These are phyloP conservation scores for Neodiprion fabricii DNA, from an alignment of 1,140 invertebrate species.

Conservation along the genomic window DNA sequence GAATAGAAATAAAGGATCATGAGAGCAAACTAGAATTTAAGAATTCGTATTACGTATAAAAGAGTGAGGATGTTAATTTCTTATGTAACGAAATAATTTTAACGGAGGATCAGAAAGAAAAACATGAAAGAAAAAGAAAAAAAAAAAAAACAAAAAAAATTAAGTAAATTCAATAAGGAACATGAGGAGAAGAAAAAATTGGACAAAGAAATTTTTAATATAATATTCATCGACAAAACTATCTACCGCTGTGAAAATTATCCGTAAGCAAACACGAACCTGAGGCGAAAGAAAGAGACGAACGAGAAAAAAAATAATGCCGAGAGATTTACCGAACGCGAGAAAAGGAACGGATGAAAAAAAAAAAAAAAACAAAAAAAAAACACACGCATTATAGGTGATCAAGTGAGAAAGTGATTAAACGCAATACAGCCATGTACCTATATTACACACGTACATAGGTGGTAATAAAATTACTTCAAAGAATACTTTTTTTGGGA, in stretches of 20 bases:
- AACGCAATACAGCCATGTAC: slow-evolving; percentile 36
- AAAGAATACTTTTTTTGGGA: no score
- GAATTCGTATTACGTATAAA: slow-evolving; percentile 12
- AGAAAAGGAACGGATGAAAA: neutral
- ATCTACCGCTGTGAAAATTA: slow-evolving; percentile 9
- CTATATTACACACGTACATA: no score
- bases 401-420: slow-evolving; percentile 38
- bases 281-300: slow-evolving; percentile 23
- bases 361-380: slow-evolving; percentile 27
- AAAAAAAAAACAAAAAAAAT: slow-evolving; percentile 17
- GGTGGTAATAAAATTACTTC: no score
- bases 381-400: slow-evolving; percentile 11
- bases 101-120: slow-evolving; percentile 14
- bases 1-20: slow-evolving; percentile 2
- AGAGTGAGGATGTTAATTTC: slow-evolving; percentile 26
- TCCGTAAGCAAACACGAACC: neutral
- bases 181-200: slow-evolving; percentile 15
- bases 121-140: slow-evolving; percentile 14
- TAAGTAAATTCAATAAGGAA: neutral
- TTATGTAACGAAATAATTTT: slow-evolving; percentile 24
- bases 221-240: slow-evolving; percentile 14
- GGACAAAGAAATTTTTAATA: slow-evolving; percentile 21
- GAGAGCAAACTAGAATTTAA: neutral
- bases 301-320: slow-evolving; percentile 38
- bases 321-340: slow-evolving; percentile 27